Evolutionary conservation across 2,888 invertebrate species (phyloP), one percentile per base, ranked within the genome.

Genomic region (Zygothrica quintamaculata): DNA sequence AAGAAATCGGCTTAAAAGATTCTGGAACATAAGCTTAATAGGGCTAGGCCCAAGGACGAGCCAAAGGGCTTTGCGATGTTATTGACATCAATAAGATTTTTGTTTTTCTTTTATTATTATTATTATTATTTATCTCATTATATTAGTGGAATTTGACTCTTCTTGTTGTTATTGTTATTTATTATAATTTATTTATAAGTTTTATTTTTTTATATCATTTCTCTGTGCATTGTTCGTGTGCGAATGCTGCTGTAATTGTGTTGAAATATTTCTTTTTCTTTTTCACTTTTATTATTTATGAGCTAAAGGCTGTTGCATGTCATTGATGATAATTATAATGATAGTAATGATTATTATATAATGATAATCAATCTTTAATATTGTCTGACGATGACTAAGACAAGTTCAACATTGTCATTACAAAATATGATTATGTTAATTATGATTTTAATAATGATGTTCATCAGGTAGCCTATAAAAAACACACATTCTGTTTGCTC

Each of bases 1-100:
- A 73, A 57, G 57, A 74, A 73, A 73, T 73, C 72, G 72, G 75
- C 75, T 73, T 73, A 73, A 65, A 42, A 51, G 57, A 42, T 65
- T n/a, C n/a, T n/a, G 62, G 6, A 51, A 39, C 60, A 51, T 46
- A 39, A 1, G 11, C 31, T 31, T 33, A 39, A 3, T 22, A 56
- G 42, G 44, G 48, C 26, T 61, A 7, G 31, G 13, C 25, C 22
- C 48, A 51, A 56, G 65, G 52, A 52, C 61, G 53, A 47, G 52
- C n/a, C 58, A 71, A 68, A 69, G 64, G 70, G 67, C 37, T 51
- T 31, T 43, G n/a, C 33, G 22, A 6, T 52, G 39, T 43, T 52
- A 52, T 56, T 62, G 62, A 68, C 61, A 61, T 55, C 33, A 40
- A 18, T 34, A 31, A 26, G 52, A 12, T 60, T 67, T 42, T 48